Evolutionary conservation across 2,113 vertebrate genomes (phyloP), one percentile per base, ranked within the genome.

Genomic region (Rynchops niger): DNA sequence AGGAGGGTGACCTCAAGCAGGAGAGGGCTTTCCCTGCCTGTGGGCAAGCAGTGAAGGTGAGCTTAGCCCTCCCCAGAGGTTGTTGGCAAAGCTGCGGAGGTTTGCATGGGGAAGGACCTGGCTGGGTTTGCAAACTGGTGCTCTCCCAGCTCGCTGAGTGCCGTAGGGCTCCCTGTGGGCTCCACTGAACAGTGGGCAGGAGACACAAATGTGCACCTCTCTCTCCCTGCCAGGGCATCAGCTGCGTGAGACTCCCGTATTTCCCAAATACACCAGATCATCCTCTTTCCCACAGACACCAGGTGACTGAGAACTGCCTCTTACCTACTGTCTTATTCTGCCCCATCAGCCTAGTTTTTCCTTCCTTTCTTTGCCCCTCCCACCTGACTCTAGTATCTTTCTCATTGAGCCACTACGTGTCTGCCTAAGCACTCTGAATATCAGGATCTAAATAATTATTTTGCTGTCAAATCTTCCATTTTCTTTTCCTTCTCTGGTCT

Each of bases 131-230:
- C 38, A 34, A 49, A n/a, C 11, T 43, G n/a, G 14, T 52, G 11
- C 36, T 50, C 9, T 74, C 32, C 20, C 13, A 67, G 74, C 18
- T 5, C 0, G 0, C 9, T 30, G 17, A 2, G 0, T 26, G 26
- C 49, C 1, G 0, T 8, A 30, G 47, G 59, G 49, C 9, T 52
- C 61, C 34, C 12, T 36, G 32, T 0, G 1, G 23, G 22, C 5
- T 5, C 11, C 23, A 11, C 9, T 40, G 65, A 42, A 8, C 0
- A 1, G 12, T 21, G 34, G 10, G 32, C 42, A 66, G 62, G 27
- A 59, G 45, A 15, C 40, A 45, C 26, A 78, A 47, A 42, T 15
- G 23, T 72, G 52, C 23, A 38, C 29, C 0, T 0, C 38, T 59
- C 15, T 22, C 15, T 89, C 25, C 27, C 66, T 65, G 20, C 7